These are phyloP conservation scores for Chunga burmeisteri DNA, from an alignment of 2,113 vertebrate species.

Conservation along the genomic window DNA sequence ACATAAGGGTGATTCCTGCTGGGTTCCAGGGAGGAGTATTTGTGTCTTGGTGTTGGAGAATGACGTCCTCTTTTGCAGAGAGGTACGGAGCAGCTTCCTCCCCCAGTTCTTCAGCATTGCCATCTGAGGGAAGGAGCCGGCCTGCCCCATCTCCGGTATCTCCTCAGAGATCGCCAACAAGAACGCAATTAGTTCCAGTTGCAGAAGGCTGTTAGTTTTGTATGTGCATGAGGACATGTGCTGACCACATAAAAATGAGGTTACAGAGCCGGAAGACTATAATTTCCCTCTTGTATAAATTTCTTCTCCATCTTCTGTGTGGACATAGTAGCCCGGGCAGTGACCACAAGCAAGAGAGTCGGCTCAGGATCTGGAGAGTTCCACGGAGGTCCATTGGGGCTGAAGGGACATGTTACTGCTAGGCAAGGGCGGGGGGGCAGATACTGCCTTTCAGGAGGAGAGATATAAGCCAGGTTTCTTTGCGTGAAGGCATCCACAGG, in stretches of 20 bases:
- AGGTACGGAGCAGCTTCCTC: neutral
- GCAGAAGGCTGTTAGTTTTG: neutral
- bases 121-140: neutral
- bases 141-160: neutral
- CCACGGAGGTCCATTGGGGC: neutral
- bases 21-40: neutral
- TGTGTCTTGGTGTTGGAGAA: neutral
- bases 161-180: neutral
- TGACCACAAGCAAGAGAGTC: neutral
- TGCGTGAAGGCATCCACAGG: neutral
- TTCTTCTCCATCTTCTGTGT: neutral
- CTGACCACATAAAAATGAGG: neutral
- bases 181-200: neutral
- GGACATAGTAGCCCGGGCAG: neutral
- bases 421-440: neutral
- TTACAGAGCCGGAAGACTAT: neutral
- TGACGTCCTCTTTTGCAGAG: neutral
- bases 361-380: neutral
- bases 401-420: neutral
- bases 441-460: neutral
- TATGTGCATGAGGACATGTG: fast-evolving
- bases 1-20: neutral
- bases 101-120: neutral
- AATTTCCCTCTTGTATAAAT: neutral
- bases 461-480: neutral